Evolutionary conservation across 1,140 invertebrate species (phyloP).

Genomic region (Papilio helenus): DNA sequence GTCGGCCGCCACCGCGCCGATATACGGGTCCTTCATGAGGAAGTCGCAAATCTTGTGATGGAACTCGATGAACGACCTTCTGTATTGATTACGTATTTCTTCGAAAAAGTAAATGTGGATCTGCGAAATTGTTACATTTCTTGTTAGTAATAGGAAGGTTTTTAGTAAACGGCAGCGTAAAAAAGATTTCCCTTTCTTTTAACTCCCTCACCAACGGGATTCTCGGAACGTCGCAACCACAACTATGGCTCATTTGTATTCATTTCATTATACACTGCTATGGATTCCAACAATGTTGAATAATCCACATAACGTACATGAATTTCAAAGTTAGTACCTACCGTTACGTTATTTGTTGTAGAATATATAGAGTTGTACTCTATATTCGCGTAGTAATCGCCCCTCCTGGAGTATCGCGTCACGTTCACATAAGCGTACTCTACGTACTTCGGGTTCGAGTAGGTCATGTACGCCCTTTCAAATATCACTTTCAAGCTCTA

Average conservation of each 20-base stretch:
- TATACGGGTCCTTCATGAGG: conserved; percentile 42
- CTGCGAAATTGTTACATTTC: conserved; percentile 44
- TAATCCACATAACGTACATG: no score
- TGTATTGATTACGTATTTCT: conserved; percentile 57
- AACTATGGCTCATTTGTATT: no score
- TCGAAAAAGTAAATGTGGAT: conserved; percentile 50
- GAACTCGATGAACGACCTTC: conserved; percentile 53
- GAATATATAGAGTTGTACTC: conserved; percentile 2
- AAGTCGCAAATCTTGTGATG: conserved; percentile 54
- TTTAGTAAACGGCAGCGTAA: no score
- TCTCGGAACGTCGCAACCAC: no score
- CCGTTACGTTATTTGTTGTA: conserved; percentile 56
- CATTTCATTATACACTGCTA: no score
- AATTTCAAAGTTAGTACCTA: conserved; percentile 40
- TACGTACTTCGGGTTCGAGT: conserved; percentile 50
- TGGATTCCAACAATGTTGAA: neutral
- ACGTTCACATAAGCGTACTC: conserved; percentile 42
- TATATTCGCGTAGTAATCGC: conserved; percentile 47
- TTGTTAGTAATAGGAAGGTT: neutral
- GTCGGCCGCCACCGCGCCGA: conserved; percentile 31
- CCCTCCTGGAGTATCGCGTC: conserved; percentile 46
- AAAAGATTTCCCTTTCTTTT: no score
- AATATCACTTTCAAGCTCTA: conserved; percentile 50
- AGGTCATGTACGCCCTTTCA: conserved; percentile 44
- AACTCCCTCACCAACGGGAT: no score